A percentile compares a stretch with the other conserved stretches of the same genome.
These are phyloP conservation scores for Chloropsis hardwickii DNA, from an alignment of 2,113 vertebrate genomes.

Conservation along the genomic window DNA sequence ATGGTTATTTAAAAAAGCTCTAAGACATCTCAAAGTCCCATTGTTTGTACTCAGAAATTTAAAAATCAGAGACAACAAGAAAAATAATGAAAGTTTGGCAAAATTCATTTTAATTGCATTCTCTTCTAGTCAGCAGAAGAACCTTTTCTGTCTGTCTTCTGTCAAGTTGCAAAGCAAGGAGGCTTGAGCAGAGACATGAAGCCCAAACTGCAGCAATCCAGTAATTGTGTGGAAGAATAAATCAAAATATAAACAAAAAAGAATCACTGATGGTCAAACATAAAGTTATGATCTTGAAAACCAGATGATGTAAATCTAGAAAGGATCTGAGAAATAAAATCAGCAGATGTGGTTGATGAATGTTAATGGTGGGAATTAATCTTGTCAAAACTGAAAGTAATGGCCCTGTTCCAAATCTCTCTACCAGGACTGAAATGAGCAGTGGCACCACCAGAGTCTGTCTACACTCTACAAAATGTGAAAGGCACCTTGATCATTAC, in stretches of 20 bases:
- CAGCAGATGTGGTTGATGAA: neutral
- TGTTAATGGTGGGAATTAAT: neutral
- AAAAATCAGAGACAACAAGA: neutral
- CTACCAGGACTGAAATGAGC: neutral
- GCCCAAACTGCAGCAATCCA: neutral
- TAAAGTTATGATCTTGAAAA: neutral
- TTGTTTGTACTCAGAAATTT: neutral
- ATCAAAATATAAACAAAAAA: neutral
- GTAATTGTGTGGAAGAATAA: neutral
- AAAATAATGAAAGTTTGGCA: neutral
- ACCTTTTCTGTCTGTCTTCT: neutral
- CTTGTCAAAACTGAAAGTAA: neutral
- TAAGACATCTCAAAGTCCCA: neutral
- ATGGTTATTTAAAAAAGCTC: neutral
- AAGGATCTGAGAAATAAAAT: neutral
- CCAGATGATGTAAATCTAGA: neutral
- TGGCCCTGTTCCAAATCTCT: neutral
- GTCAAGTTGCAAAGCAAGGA: neutral
- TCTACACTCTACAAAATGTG: neutral
- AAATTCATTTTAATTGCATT: neutral
- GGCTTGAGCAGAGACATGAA: neutral
- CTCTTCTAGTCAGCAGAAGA: neutral
- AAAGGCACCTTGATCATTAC: neutral
- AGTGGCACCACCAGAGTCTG: neutral
- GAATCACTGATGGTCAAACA: neutral